Base-by-base conservation (phyloP, 2,113 vertebrate genomes). In the Poecile atricapillus region DNA sequence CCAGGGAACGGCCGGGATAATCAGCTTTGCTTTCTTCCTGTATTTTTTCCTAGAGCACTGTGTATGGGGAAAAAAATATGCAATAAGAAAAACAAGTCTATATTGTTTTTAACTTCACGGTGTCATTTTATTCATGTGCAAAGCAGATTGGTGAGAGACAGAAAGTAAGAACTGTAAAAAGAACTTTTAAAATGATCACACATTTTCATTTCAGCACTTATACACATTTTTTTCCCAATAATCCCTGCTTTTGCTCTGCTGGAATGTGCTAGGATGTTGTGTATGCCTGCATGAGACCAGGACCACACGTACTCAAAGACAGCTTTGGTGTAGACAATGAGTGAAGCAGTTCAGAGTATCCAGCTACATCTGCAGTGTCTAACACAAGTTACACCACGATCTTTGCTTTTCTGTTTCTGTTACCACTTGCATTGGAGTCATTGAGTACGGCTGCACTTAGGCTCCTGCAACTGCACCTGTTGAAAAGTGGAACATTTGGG, bases 231-330 rank as follows among this genome's bases (percentile, higher is more conserved):
- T 12, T 1, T 19, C 47, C 17, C 33, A 31, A 9, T 23, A 56
- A 71, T 21, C 23, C 10, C 28, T 35, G 31, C 24, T 28, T 69
- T 83, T 64, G 10, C 15, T 50, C 53, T 47, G 31, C 47, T 52
- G 30, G 41, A 83, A 25, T 14, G 15, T 4, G 11, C 18, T 4
- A 7, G 31, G 21, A 7, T 22, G 16, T 16, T 49, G n/a, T 27
- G 20, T 5, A 15, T 60, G 65, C 44, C 74, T 43, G 69, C 44
- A 16, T 19, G 50, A 16, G 33, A 30, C 8, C 3, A 24, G 52
- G 10, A 47, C 8, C 30, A 10, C 41, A 14, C 2, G 0, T 27
- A 9, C 6, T 9, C n/a, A 16, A 50, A 31, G 21, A 13, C n/a
- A 59, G 68, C 37, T 88, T 37, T 55, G 49, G 70, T 35, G 44